phyloP scores from a whole-genome alignment of 1,140 invertebrate species.

The Drosophila watanabei region DNA sequence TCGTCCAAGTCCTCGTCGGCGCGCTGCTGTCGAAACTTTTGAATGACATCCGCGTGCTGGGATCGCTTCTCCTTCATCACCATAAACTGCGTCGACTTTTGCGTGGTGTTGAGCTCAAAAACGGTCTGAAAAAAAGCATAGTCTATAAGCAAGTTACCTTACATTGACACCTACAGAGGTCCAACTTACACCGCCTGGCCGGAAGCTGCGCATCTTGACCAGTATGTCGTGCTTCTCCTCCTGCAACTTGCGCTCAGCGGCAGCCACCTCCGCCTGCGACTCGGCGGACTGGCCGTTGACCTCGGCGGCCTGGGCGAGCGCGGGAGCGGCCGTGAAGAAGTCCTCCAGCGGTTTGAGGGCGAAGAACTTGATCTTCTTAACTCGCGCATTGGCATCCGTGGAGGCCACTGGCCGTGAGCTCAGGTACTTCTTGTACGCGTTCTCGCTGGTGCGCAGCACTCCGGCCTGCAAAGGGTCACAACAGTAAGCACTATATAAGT shows the following conservation, averaged over 20 bases:
- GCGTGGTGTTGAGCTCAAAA: constrained; percentile 95
- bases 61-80: constrained; percentile 91
- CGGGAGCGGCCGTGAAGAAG: constrained; percentile 77
- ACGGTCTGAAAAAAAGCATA: constrained; percentile 91
- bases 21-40: constrained; percentile 85
- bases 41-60: constrained; percentile 88
- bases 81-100: constrained; percentile 90
- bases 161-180: background rate
- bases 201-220: constrained; percentile 93
- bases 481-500: background rate
- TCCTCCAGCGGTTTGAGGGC: constrained; percentile 74
- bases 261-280: constrained; percentile 53
- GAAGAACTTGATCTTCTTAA: constrained; percentile 87
- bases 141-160: background rate
- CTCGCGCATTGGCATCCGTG: constrained; percentile 93
- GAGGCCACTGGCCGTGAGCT: constrained; percentile 94
- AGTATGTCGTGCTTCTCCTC: constrained; percentile 88
- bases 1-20: constrained; percentile 78
- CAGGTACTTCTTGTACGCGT: constrained; percentile 96
- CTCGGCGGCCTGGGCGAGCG: constrained; percentile 62
- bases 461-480: constrained; percentile 87
- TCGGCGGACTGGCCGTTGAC: constrained; percentile 50
- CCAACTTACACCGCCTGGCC: constrained; percentile 92
- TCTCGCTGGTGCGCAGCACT: constrained; percentile 92
- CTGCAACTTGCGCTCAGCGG: constrained; percentile 74